These are phyloP conservation scores for Saimiri boliviensis DNA, from an alignment of 2,113 vertebrate species.

Conservation along the genomic window DNA sequence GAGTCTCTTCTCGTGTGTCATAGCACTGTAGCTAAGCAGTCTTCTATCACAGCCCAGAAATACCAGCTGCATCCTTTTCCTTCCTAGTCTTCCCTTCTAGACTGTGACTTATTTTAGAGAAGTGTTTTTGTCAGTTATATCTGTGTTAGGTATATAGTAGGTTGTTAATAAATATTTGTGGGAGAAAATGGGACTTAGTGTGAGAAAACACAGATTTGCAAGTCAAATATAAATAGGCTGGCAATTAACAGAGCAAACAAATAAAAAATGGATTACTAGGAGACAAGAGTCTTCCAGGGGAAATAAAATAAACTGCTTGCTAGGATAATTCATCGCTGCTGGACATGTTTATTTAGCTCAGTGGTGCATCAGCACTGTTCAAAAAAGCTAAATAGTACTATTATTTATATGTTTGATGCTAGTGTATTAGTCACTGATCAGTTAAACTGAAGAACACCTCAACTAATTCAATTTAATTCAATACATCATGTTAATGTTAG, in stretches of 20 bases:
- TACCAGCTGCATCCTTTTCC: background rate
- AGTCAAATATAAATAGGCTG: background rate
- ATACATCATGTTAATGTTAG: background rate
- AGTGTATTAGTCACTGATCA: background rate
- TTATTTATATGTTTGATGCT: background rate
- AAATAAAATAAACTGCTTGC: background rate
- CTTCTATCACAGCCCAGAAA: background rate
- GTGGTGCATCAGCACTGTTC: no score
- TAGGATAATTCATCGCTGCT: background rate
- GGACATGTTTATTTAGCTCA: background rate
- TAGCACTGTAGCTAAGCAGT: background rate
- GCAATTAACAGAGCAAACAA: background rate
- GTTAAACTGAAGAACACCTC: background rate
- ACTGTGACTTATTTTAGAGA: background rate
- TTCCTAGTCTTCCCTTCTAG: background rate
- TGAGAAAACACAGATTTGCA: background rate
- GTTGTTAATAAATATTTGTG: background rate
- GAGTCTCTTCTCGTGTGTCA: background rate
- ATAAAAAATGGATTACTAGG: background rate
- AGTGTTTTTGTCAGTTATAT: background rate
- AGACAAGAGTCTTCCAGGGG: background rate
- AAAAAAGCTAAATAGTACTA: background rate
- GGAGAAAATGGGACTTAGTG: background rate
- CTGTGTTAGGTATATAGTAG: background rate
- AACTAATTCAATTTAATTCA: background rate